These are phyloP conservation scores for Serrognathus titanus DNA, from an alignment of 2,888 invertebrate genomes.

Conservation along the genomic window DNA sequence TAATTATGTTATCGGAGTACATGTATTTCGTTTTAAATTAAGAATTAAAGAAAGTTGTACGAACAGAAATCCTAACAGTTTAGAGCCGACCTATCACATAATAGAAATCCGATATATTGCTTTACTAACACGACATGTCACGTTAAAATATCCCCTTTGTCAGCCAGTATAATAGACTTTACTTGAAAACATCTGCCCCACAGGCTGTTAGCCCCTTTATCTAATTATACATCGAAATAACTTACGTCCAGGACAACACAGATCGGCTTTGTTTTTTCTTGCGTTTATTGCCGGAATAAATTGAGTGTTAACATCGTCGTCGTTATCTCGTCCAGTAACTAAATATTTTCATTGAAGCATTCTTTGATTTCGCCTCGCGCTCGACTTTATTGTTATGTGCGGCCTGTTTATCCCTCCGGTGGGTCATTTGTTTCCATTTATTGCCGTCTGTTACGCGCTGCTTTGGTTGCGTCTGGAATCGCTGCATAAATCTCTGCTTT, in stretches of 20 bases:
- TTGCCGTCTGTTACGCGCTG: too few species aligned
- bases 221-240: conserved; percentile 11
- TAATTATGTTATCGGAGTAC: too few species aligned
- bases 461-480: too few species aligned
- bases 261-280: background rate
- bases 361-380: too few species aligned
- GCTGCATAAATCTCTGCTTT: too few species aligned
- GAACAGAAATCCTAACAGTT: conserved; percentile 7
- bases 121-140: conserved; percentile 15
- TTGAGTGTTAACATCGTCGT: background rate
- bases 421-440: too few species aligned
- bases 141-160: conserved; percentile 22
- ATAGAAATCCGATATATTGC: conserved; percentile 25
- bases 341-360: background rate
- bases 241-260: background rate
- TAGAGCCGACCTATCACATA: conserved; percentile 6
- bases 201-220: conserved; percentile 16
- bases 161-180: conserved; percentile 20
- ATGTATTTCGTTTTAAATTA: too few species aligned
- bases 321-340: background rate
- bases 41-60: background rate
- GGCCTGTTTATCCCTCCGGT: too few species aligned
- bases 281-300: background rate
- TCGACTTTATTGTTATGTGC: too few species aligned
- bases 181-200: conserved; percentile 19